Conservation (phyloP, 2,888 invertebrate species). For the Tuberolachnus salignus region DNA sequence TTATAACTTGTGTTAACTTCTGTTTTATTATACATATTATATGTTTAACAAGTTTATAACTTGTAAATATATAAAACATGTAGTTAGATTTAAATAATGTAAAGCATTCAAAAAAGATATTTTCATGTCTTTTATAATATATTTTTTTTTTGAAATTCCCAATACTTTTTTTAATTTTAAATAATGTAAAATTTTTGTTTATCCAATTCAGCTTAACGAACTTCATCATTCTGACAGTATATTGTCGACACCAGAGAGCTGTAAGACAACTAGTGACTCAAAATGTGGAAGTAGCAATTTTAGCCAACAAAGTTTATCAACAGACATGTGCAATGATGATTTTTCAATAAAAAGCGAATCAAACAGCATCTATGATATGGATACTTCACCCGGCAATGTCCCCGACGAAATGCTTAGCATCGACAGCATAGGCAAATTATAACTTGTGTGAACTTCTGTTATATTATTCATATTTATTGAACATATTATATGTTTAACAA, state of each 20-base stretch:
- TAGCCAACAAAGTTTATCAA: constrained; percentile 35
- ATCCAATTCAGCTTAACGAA: constrained; percentile 37
- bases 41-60: constrained; percentile 20
- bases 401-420: constrained; percentile 79
- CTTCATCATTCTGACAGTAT: constrained; percentile 25
- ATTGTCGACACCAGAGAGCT: constrained; percentile 28
- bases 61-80: constrained; percentile 27
- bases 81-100: constrained; percentile 9
- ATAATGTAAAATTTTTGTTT: neutral
- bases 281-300: constrained; percentile 27
- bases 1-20: neutral
- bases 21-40: constrained; percentile 34
- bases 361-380: constrained; percentile 77
- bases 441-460: neutral
- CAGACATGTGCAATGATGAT: constrained; percentile 47
- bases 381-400: constrained; percentile 81
- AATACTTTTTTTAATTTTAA: too few relatives aligned
- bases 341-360: constrained; percentile 73
- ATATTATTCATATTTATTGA: constrained; percentile 20
- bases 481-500: constrained; percentile 29
- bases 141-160: too few relatives aligned
- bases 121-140: too few relatives aligned
- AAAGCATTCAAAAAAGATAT: constrained; percentile 31
- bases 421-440: constrained; percentile 65
- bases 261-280: neutral